Evolutionary conservation across 2,113 vertebrate genomes (phyloP).

Genomic region (Nyctereutes procyonoides): DNA sequence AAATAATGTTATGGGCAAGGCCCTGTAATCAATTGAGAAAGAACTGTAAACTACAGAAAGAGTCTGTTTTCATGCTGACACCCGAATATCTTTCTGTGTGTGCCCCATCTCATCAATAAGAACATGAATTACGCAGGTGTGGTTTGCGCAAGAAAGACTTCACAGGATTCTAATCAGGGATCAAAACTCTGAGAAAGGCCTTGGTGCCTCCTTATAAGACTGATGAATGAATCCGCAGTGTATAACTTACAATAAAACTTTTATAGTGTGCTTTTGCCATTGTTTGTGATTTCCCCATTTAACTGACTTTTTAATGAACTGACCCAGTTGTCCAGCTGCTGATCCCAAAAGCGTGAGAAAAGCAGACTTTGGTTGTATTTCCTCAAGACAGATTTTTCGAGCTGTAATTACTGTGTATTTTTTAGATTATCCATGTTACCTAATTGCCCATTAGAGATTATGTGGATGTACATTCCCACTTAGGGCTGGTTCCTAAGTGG

Average conservation of each 20-base stretch:
- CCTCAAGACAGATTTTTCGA: not conserved
- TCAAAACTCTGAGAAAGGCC: not conserved
- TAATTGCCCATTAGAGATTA: not conserved
- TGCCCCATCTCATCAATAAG: not conserved
- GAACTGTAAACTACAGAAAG: not conserved
- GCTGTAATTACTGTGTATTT: not conserved
- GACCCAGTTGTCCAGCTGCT: not conserved
- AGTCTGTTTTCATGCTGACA: fast-evolving
- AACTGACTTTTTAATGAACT: not conserved
- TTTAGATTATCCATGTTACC: not conserved
- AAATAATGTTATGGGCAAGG: not conserved
- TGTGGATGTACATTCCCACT: not conserved
- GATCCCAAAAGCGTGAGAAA: not conserved
- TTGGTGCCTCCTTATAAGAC: fast-evolving
- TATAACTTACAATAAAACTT: not conserved
- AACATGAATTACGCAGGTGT: fast-evolving
- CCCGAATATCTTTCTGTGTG: not conserved
- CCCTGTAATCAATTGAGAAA: not conserved
- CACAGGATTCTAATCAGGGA: too few species aligned
- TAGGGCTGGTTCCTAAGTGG: not conserved
- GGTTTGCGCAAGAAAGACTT: not conserved
- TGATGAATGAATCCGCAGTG: not conserved
- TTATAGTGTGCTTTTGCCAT: not conserved
- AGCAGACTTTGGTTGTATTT: not conserved
- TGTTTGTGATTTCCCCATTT: not conserved